Conservation (phyloP, 37 sponge, comb jelly and placozoan genomes). For the Tethya wilhelma region DNA sequence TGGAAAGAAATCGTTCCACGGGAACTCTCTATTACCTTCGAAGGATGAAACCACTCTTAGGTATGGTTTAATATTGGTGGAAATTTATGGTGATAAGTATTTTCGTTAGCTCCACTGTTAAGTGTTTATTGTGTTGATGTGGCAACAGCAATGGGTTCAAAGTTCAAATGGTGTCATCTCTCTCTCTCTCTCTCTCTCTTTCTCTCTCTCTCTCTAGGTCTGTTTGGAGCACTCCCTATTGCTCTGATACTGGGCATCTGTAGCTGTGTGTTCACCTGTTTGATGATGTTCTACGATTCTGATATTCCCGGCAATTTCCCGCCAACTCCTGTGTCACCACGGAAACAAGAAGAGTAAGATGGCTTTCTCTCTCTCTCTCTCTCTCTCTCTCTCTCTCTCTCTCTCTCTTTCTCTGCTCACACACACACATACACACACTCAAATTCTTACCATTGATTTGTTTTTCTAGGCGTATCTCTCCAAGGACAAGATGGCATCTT, state of each 20-base stretch:
- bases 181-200: conserved; percentile 10
- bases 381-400: conserved; percentile 29
- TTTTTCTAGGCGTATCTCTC: neutral
- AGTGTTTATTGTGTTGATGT: neutral
- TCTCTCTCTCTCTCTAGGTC: conserved; percentile 13
- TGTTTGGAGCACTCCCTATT: conserved; percentile 38
- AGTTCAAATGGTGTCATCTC: neutral
- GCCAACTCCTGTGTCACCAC: conserved; percentile 64
- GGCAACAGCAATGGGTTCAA: neutral
- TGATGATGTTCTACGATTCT: conserved; percentile 68
- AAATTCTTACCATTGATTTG: neutral
- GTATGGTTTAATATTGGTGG: conserved; percentile 10
- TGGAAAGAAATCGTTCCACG: too few species aligned
- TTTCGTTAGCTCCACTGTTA: neutral
- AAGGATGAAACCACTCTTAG: neutral
- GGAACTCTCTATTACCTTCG: neutral
- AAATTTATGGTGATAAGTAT: neutral
- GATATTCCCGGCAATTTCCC: conserved; percentile 62
- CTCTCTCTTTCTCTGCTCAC: conserved; percentile 9
- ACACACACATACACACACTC: conserved; percentile 3
- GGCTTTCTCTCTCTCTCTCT: conserved; percentile 13
- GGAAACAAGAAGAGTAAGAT: conserved; percentile 15
- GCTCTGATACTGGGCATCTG: conserved; percentile 12
- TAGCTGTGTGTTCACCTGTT: conserved; percentile 34
- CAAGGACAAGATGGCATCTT: conserved; percentile 20